These are phyloP conservation scores for Hapalemur alaotrensis DNA, from an alignment of 2,797 vertebrate species.

Conservation along the genomic window DNA sequence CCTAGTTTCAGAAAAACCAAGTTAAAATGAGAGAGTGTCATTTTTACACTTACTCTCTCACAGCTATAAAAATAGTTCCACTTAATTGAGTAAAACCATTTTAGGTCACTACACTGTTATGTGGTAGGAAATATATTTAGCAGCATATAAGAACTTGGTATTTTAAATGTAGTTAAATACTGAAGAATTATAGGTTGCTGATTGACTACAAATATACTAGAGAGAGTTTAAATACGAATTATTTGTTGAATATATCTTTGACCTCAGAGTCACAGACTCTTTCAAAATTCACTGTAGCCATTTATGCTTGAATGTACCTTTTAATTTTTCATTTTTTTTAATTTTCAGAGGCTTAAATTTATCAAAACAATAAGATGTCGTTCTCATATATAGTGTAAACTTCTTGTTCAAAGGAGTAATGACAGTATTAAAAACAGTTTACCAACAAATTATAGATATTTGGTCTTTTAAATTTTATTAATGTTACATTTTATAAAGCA, in stretches of 20 bases:
- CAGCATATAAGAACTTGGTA: background rate
- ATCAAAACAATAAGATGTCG: background rate
- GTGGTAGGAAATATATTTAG: constrained; percentile 35
- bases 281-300: background rate
- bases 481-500: background rate
- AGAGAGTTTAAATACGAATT: background rate
- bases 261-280: background rate
- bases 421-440: background rate
- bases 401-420: constrained; percentile 20
- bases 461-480: constrained; percentile 35
- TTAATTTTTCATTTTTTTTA: background rate
- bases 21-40: constrained; percentile 57
- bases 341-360: background rate
- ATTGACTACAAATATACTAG: background rate
- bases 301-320: background rate
- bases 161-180: constrained; percentile 41
- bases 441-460: background rate
- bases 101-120: constrained; percentile 36
- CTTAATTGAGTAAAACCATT: constrained; percentile 64
- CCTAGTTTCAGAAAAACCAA: constrained; percentile 44
- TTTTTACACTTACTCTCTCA: constrained; percentile 56
- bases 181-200: background rate
- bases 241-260: background rate
- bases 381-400: background rate
- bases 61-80: constrained; percentile 60